Evolutionary conservation across 1,140 invertebrate genomes (phyloP).

Genomic region (Forficula auricularia): DNA sequence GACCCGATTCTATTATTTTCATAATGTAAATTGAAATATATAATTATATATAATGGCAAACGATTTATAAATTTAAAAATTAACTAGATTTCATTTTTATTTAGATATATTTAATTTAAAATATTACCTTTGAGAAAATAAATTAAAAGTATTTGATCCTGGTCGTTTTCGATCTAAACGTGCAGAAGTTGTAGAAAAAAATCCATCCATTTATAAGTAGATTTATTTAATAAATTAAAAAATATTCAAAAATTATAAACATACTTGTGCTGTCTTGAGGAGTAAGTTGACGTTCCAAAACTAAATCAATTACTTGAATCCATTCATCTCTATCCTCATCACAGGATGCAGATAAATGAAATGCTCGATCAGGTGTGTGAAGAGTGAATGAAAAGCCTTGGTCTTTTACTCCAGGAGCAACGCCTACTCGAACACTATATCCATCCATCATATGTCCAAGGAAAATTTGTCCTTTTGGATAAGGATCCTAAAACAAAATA

Average conservation of each 20-base stretch:
- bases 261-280: conserved; percentile 63
- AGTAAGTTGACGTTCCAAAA: conserved; percentile 57
- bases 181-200: too few relatives aligned
- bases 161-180: too few relatives aligned
- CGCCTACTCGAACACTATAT: conserved; percentile 43
- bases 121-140: too few relatives aligned
- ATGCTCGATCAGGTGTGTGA: conserved; percentile 65
- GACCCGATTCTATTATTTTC: too few relatives aligned
- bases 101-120: too few relatives aligned
- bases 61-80: too few relatives aligned
- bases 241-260: conserved; percentile 17
- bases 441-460: conserved; percentile 59
- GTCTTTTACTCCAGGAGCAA: conserved; percentile 48
- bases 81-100: too few relatives aligned
- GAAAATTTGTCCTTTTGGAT: conserved; percentile 82
- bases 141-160: too few relatives aligned
- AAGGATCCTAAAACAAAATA: conserved; percentile 41
- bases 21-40: too few relatives aligned
- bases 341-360: conserved; percentile 60
- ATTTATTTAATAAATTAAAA: too few relatives aligned
- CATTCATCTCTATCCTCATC: conserved; percentile 61
- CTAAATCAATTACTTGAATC: conserved; percentile 55
- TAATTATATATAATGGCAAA: too few relatives aligned
- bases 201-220: too few relatives aligned
- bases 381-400: conserved; percentile 68